Percentiles rank a stretch among this genome's conserved stretches.
phyloP scores from a whole-genome alignment of 2,888 invertebrate genomes.

The Nomada flava region DNA sequence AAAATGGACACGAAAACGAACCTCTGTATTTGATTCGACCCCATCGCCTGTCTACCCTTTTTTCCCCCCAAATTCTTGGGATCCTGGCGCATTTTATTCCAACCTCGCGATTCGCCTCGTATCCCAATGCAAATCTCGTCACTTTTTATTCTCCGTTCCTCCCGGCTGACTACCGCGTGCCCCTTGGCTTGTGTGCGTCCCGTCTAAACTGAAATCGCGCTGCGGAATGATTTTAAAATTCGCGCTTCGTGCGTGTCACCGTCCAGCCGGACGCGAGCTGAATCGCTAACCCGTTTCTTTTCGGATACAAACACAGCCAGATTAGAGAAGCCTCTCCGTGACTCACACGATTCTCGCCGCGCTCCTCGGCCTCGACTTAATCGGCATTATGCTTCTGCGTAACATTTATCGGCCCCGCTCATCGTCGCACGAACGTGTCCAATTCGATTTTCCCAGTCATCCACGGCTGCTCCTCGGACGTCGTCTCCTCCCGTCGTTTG shows the following conservation, averaged over 20 bases:
- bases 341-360: conserved; percentile 15
- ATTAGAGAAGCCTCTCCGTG: neutral
- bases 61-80: neutral
- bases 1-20: conserved; percentile 7
- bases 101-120: conserved; percentile 40
- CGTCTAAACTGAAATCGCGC: neutral
- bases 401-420: neutral
- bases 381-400: neutral
- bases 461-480: too few relatives aligned
- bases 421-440: neutral
- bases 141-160: conserved; percentile 51
- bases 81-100: conserved; percentile 30
- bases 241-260: conserved; percentile 55
- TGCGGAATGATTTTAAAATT: conserved; percentile 60
- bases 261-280: conserved; percentile 49
- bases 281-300: conserved; percentile 44
- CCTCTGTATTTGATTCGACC: neutral
- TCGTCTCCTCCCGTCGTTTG: too few relatives aligned
- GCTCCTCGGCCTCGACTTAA: conserved; percentile 1
- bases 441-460: neutral
- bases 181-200: conserved; percentile 4
- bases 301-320: conserved; percentile 22
- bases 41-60: neutral
- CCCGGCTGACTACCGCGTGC: conserved; percentile 11
- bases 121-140: conserved; percentile 60